Percentiles rank a stretch among this genome's conserved stretches.
These are phyloP conservation scores for Belonocnema kinseyi DNA, from an alignment of 1,140 invertebrate species.

Conservation along the genomic window DNA sequence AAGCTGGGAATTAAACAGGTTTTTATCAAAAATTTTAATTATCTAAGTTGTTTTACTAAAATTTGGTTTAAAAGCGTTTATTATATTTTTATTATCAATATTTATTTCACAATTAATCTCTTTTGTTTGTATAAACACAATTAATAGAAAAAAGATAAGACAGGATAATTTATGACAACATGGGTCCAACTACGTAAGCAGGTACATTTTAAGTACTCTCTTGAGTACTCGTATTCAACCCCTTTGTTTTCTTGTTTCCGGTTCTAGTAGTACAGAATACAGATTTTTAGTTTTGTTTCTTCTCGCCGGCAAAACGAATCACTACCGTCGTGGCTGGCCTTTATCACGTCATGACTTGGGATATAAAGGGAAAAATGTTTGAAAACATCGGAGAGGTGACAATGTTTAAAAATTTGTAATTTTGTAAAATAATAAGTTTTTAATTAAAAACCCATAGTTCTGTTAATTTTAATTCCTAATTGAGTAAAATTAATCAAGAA, in stretches of 20 bases:
- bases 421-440: not conserved
- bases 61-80: not conserved
- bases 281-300: not conserved
- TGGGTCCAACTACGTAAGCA: not conserved
- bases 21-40: too few species aligned
- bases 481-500: too few species aligned
- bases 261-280: not conserved
- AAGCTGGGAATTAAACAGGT: too few species aligned
- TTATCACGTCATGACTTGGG: not conserved
- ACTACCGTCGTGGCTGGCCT: not conserved
- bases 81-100: not conserved
- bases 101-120: not conserved
- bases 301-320: not conserved
- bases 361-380: not conserved
- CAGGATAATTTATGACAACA: constrained; percentile 2
- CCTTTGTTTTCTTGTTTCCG: not conserved
- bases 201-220: not conserved
- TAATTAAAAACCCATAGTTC: too few species aligned
- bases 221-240: not conserved
- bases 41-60: too few species aligned
- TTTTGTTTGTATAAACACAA: not conserved
- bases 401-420: not conserved
- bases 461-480: too few species aligned
- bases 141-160: not conserved
- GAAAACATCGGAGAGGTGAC: not conserved